These are phyloP conservation scores for Ceuthmochares aereus DNA, from an alignment of 2,113 vertebrate genomes.

Conservation along the genomic window DNA sequence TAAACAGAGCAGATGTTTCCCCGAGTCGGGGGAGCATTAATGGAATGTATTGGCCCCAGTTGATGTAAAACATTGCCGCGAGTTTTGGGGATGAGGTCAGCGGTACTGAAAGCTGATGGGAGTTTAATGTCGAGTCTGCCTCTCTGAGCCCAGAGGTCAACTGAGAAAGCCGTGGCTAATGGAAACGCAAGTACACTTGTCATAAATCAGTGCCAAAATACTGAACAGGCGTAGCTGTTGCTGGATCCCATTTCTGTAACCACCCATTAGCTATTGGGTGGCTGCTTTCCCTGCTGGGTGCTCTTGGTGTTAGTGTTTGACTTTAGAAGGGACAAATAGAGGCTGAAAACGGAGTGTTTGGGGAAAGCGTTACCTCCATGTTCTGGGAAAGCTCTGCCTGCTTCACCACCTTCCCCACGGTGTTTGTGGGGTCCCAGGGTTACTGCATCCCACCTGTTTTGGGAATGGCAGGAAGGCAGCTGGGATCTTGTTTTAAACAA, in stretches of 20 bases:
- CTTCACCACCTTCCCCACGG: fast-evolving
- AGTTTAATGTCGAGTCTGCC: conserved; percentile 22
- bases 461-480: background rate
- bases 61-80: conserved; percentile 17
- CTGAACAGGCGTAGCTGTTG: background rate
- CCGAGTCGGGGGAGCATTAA: background rate
- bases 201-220: conserved; percentile 38
- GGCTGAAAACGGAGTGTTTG: background rate
- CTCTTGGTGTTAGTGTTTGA: background rate
- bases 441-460: background rate
- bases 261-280: background rate
- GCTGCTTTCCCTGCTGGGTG: background rate
- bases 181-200: background rate
- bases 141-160: background rate
- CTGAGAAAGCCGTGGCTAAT: conserved; percentile 29
- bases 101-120: background rate
- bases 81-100: conserved; percentile 61
- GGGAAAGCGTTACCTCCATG: fast-evolving
- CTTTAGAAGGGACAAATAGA: background rate
- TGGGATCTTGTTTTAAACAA: background rate
- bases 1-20: conserved; percentile 54
- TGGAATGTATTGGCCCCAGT: background rate
- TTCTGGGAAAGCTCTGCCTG: background rate
- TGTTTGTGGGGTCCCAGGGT: fast-evolving
- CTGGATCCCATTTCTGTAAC: background rate